Conservation (phyloP, 2,888 invertebrate genomes). For the Mythimna impura region DNA sequence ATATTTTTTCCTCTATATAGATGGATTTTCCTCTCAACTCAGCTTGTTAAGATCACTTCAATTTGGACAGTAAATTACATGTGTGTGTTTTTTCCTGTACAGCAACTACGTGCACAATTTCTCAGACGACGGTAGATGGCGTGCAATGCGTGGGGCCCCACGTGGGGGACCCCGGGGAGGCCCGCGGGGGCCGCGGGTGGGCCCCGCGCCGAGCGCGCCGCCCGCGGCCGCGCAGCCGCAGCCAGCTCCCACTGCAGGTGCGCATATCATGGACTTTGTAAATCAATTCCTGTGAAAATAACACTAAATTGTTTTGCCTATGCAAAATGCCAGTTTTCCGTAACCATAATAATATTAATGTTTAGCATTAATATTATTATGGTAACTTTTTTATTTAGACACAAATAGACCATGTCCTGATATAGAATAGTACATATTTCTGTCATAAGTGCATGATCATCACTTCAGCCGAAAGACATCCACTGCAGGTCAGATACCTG, state of each 20-base stretch:
- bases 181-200: conserved; percentile 51
- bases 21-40: too few relatives aligned
- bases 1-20: too few relatives aligned
- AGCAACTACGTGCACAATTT: conserved; percentile 69
- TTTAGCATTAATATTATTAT: too few relatives aligned
- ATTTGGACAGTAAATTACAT: background rate
- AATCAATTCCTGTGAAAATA: background rate
- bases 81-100: conserved; percentile 3
- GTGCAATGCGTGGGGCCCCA: conserved; percentile 80
- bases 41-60: background rate
- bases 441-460: too few relatives aligned
- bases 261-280: background rate
- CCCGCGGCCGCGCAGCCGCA: conserved; percentile 48
- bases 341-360: background rate
- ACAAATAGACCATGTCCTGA: too few relatives aligned
- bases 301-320: background rate
- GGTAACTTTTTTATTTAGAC: too few relatives aligned
- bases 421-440: too few relatives aligned
- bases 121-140: conserved; percentile 84
- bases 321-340: background rate
- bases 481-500: too few relatives aligned
- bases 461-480: too few relatives aligned
- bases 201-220: conserved; percentile 49
- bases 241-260: conserved; percentile 56
- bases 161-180: conserved; percentile 53